Conservation (phyloP, 2,113 vertebrate genomes). For the Leptosomus discolor region DNA sequence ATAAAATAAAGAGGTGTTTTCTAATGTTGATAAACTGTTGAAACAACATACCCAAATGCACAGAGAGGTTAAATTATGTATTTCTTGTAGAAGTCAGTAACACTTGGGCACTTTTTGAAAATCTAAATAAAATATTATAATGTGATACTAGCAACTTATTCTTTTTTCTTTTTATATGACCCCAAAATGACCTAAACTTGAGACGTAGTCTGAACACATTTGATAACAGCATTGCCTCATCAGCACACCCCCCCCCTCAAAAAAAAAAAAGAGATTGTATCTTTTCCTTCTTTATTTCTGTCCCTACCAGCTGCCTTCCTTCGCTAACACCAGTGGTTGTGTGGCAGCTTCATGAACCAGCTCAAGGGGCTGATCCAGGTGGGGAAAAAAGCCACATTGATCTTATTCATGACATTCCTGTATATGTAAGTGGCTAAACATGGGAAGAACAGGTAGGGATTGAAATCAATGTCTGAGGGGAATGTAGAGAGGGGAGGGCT, state of each 20-base stretch:
- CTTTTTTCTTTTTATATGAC: not conserved
- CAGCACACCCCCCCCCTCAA: accelerated
- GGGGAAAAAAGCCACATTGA: not conserved
- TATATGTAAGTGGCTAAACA: not conserved
- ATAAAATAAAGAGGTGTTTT: not conserved
- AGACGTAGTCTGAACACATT: not conserved
- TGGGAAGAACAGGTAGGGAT: not conserved
- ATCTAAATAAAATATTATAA: not conserved
- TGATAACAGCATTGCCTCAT: not conserved
- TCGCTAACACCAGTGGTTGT: not conserved
- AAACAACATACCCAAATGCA: not conserved
- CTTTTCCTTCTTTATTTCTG: not conserved
- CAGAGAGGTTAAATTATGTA: not conserved
- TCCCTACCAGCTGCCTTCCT: not conserved
- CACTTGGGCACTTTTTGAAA: not conserved
- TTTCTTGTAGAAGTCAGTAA: not conserved
- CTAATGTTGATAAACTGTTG: not conserved
- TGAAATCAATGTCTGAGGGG: not conserved
- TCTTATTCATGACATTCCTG: not conserved
- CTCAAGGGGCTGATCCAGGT: not conserved
- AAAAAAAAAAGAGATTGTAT: not conserved
- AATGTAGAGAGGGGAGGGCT: not conserved
- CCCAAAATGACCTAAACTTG: not conserved
- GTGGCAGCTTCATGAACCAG: not conserved
- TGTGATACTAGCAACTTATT: not conserved